Evolutionary conservation across 2,113 vertebrate genomes (phyloP), one percentile per base, ranked within the genome.

Genomic region (Apistogramma diplotaenia): DNA sequence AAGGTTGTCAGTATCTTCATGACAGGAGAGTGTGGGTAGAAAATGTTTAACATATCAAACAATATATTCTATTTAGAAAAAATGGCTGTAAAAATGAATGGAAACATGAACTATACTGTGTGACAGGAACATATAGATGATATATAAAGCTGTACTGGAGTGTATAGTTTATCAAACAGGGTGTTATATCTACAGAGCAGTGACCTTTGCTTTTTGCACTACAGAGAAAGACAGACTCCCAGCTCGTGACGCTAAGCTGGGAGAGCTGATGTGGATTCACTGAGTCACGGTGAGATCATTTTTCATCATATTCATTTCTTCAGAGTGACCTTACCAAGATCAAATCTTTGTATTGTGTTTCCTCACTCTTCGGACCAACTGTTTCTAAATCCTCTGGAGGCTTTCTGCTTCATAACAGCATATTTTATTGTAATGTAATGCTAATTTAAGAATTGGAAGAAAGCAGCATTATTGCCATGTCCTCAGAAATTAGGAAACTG

Each of bases 1-100:
- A 9, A 54, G 62, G 29, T 71, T 19, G 6, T 55, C 33, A 6
- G 25, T 29, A 12, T 49, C 40, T 19, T 83, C 25, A 23, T 27
- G 19, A 76, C 31, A 15, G 37, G 79, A 73, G 61, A 61, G 72
- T 51, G 53, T 58, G 35, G 65, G 10, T 59, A 61, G 19, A 23
- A 35, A 85, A 55, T 82, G 88, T 87, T 88, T 87, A 79, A 76
- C 89, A 91, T 90, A 89, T 93, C 86, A 87, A 77, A 85, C 86
- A 58, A 56, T 81, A 84, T 86, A 85, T 85, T 83, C 70, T 83
- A 61, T 85, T 84, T 49, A 77, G 23, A 71, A 59, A 55, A 46
- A 82, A 72, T n/a, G 23, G 60, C 21, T 79, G 55, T 84, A 55
- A 72, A 35, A 77, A 74, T 72, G 49, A 55, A 81, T 65, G 73